Evolutionary conservation across 1,140 invertebrate genomes (phyloP).

Genomic region (Bathynomus jamesi): DNA sequence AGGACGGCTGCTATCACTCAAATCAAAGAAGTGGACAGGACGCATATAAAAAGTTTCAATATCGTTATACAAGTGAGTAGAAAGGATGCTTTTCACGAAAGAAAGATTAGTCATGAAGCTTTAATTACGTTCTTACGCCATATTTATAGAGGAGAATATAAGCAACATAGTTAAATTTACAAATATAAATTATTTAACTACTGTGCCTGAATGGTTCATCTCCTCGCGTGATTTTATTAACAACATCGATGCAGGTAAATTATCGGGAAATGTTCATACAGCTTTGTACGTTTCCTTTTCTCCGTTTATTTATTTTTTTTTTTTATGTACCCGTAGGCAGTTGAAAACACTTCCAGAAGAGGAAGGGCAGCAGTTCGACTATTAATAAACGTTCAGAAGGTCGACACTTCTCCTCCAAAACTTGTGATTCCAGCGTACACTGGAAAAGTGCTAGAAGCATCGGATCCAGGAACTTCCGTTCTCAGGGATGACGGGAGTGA

Average conservation of each 20-base stretch:
- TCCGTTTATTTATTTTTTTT: conserved; percentile 3
- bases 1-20: conserved; percentile 70
- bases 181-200: too few relatives aligned
- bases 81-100: too few relatives aligned
- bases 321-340: conserved; percentile 58
- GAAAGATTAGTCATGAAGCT: too few relatives aligned
- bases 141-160: too few relatives aligned
- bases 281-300: too few relatives aligned
- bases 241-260: too few relatives aligned
- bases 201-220: too few relatives aligned
- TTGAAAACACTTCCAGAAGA: conserved; percentile 66
- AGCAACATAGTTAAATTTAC: too few relatives aligned
- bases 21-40: conserved; percentile 66
- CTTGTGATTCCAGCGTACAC: conserved; percentile 61
- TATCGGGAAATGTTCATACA: too few relatives aligned
- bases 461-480: conserved; percentile 70
- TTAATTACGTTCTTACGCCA: too few relatives aligned
- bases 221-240: too few relatives aligned
- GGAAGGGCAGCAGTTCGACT: conserved; percentile 73
- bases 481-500: conserved; percentile 46
- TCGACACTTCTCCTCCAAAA: conserved; percentile 73
- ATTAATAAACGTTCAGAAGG: conserved; percentile 67
- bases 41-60: conserved; percentile 51
- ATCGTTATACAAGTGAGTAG: conserved; percentile 19
- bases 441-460: conserved; percentile 76